Evolutionary conservation across 35 echinoderm and acorn worm species (phyloP), one percentile per base, ranked within the genome.

Genomic region (Amphiura filiformis): DNA sequence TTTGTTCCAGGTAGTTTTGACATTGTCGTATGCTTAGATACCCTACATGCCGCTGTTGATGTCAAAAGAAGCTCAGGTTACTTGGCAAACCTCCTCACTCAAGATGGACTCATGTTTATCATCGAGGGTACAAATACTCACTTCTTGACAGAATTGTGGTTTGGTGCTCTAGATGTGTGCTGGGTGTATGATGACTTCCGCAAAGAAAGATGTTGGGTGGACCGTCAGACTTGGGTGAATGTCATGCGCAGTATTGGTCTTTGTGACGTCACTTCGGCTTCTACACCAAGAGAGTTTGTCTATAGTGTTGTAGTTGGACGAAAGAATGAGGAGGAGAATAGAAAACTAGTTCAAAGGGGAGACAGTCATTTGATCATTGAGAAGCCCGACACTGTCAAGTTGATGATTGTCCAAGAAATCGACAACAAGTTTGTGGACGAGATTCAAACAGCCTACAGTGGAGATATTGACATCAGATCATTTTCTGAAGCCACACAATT

Each of bases 21-120:
- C 44, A 85, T 97, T 35, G 30, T 94, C 1, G 87, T 97, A 36
- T 97, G 92, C 37, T 36, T 97, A n/a, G 92, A 97, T 80, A 93
- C 95, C 20, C 86, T 97, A 57, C 95, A 97, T 65, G 90, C 95
- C 18, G 82, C 92, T n/a, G 89, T 84, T 18, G 86, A 97, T 42
- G 35, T 94, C 20, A 40, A 97, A 31, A 78, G 93, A 33, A 86
- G 92, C 79, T 56, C 90, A 36, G 70, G 78, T 33, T 65, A 85
- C 88, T 88, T 97, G 76, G 81, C 84, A 57, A 86, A 88, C 13
- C 91, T 97, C 35, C 75, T 97, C 36, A 85, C 78, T 35, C 90
- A 93, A 39, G 92, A 97, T 88, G 95, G 95, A 5, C 84, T 86
- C 91, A 57, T 97, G 30, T 82, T 97, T 34, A 81, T 97, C 37